Base-by-base conservation (phyloP, 2,113 vertebrate species). In the Desmodus rotundus region DNA sequence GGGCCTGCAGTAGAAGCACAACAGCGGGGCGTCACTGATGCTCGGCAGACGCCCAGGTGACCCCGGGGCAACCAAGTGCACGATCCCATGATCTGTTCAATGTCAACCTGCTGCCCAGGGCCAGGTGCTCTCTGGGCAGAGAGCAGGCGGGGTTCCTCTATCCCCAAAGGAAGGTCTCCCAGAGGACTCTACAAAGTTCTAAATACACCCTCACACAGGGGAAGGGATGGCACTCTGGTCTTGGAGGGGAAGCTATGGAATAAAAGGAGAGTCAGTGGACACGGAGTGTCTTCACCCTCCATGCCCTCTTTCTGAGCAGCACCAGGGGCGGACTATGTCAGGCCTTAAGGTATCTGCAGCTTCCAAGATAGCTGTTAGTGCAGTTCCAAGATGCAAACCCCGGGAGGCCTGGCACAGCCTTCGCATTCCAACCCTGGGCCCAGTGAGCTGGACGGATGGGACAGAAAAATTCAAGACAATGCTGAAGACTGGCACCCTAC, bases 1-100 rank as follows among this genome's bases (percentile, higher is more conserved):
- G 19, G 99, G 99, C 98, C 99, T 99, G 96, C 0, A n/a, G 84
- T 90, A 3, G 61, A 94, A 97, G 96, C 17, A 82, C 9, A 84
- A 96, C 45, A 50, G 83, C 16, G 87, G 9, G 0, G 0, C 0
- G 4, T 97, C 73, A 97, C 0, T 0, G 20, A 47, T 11, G 31
- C 54, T 19, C 45, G 2, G 70, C 33, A 17, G 31, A 15, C 36
- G 7, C 56, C 73, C 38, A n/a, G 70, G 45, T 5, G 72, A 22
- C 24, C 41, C 38, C 10, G n/a, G 43, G 45, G 31, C 33, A 33
- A 15, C 7, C 2, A 0, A 17, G 43, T 0, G 3, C 14, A 26
- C 0, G 0, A 4, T 4, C 54, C 38, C 3, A 7, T 36, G 0
- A 26, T 12, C 28, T 63, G 31, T 11, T 19, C 52, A 0, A 19